These are phyloP conservation scores for Heterocephalus glaber DNA, from an alignment of 2,113 vertebrate species.

Conservation along the genomic window DNA sequence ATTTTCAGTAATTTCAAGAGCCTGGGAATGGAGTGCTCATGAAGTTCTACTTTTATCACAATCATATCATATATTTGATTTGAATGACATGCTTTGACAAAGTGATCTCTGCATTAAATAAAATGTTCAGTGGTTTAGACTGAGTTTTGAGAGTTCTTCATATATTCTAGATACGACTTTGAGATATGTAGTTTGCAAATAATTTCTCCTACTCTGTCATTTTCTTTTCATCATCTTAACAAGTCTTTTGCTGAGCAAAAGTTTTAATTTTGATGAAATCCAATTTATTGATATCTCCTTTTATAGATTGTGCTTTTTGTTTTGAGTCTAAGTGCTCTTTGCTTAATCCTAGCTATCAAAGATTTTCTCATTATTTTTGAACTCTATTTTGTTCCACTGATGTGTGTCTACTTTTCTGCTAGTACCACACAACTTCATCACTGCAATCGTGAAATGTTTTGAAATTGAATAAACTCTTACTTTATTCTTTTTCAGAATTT, in stretches of 20 bases:
- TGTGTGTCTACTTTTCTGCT: background rate
- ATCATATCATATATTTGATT: background rate
- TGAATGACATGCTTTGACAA: background rate
- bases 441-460: background rate
- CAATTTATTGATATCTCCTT: background rate
- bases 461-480: background rate
- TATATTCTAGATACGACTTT: background rate
- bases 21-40: background rate
- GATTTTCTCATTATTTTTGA: background rate
- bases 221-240: background rate
- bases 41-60: background rate
- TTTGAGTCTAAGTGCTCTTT: background rate
- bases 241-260: background rate
- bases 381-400: background rate
- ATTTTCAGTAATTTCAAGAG: background rate
- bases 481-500: background rate
- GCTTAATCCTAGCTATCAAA: background rate
- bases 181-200: background rate
- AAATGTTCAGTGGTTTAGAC: background rate
- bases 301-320: background rate
- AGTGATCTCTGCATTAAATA: background rate
- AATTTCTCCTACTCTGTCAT: background rate
- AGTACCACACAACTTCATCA: background rate
- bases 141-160: background rate
- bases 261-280: background rate